Conservation (phyloP, 2,888 invertebrate genomes). For the Cephonodes hylas region DNA sequence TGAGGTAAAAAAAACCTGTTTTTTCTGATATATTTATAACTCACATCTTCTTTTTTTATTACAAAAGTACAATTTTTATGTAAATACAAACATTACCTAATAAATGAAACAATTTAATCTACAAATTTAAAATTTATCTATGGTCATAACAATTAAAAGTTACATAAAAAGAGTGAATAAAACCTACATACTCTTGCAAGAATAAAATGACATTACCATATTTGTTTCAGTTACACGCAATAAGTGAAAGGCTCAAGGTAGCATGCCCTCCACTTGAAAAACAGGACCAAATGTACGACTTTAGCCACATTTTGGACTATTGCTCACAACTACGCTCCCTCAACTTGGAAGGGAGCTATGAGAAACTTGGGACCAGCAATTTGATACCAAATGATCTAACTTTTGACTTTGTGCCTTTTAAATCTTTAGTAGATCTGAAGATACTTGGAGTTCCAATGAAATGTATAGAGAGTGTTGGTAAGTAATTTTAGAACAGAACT, state of each 20-base stretch:
- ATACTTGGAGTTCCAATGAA: slow-evolving; percentile 86
- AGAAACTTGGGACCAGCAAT: slow-evolving; percentile 89
- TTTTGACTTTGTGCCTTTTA: slow-evolving; percentile 92
- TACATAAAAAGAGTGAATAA: background rate
- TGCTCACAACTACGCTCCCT: slow-evolving; percentile 87
- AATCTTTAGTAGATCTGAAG: slow-evolving; percentile 85
- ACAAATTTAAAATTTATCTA: background rate
- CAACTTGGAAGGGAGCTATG: slow-evolving; percentile 84
- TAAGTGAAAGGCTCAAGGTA: slow-evolving; percentile 92
- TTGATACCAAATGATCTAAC: slow-evolving; percentile 89
- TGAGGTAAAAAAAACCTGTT: too few relatives aligned
- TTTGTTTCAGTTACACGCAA: slow-evolving; percentile 89
- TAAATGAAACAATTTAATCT: too few relatives aligned
- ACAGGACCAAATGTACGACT: slow-evolving; percentile 90
- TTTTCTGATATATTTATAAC: too few relatives aligned
- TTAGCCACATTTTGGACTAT: slow-evolving; percentile 95
- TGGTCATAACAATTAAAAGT: background rate
- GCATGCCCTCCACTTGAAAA: slow-evolving; percentile 91
- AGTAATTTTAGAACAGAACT: slow-evolving; percentile 27
- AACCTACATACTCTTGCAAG: background rate
- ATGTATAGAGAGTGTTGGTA: slow-evolving; percentile 84
- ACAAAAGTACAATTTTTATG: too few relatives aligned
- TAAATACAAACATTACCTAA: too few relatives aligned
- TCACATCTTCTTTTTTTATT: too few relatives aligned
- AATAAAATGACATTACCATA: background rate